Evolutionary conservation across 2,113 vertebrate genomes (phyloP).

Genomic region (Callithrix jacchus): DNA sequence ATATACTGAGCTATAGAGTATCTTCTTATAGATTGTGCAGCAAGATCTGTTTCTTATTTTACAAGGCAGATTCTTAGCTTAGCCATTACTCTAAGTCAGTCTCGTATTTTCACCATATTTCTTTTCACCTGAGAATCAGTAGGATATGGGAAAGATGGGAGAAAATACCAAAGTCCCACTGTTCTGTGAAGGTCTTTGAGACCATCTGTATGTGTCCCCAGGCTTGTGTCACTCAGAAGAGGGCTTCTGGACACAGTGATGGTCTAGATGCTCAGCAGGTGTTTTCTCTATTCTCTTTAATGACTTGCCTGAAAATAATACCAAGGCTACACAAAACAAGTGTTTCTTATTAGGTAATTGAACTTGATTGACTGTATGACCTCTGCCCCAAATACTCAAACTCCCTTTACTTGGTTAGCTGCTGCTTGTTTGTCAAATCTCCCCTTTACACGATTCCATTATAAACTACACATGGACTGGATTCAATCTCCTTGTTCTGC

Average conservation of each 20-base stretch:
- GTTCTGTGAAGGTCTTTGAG: neutral
- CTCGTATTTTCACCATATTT: neutral
- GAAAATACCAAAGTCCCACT: neutral
- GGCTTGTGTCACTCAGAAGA: neutral
- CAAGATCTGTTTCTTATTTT: neutral
- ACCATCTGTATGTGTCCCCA: no score
- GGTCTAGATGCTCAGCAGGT: neutral
- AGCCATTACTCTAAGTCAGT: neutral
- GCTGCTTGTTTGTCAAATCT: neutral
- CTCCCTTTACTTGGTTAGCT: neutral
- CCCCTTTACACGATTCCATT: neutral
- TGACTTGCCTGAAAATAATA: neutral
- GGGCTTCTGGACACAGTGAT: neutral
- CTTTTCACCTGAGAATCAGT: neutral
- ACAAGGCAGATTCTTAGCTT: neutral
- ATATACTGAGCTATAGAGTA: neutral
- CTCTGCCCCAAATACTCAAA: neutral
- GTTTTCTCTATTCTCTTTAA: neutral
- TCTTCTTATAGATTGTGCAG: neutral
- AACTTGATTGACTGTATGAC: neutral
- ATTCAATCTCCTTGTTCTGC: neutral
- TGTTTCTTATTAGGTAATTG: neutral
- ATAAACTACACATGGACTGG: fast-evolving
- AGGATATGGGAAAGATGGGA: neutral
- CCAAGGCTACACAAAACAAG: neutral